These are phyloP conservation scores for Regulus satrapa DNA, from an alignment of 2,113 vertebrate species.

Conservation along the genomic window DNA sequence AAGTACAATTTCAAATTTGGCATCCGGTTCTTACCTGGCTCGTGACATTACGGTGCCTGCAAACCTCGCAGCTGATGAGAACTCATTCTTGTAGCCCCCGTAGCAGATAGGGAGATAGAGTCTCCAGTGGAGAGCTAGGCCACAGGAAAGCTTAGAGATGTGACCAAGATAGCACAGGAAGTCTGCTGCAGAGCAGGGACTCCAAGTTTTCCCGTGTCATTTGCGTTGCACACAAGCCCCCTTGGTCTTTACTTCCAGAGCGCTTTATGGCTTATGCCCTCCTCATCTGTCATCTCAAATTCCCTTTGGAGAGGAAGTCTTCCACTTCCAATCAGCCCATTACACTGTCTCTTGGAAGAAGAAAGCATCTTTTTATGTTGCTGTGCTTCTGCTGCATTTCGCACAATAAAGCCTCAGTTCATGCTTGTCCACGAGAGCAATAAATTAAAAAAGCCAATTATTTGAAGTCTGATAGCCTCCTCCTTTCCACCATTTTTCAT, in stretches of 20 bases:
- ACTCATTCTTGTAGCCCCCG: neutral
- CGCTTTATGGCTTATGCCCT: neutral
- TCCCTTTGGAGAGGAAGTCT: slow-evolving; percentile 14
- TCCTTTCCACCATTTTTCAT: neutral
- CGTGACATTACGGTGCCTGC: neutral
- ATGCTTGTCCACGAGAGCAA: neutral
- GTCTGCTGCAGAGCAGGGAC: neutral
- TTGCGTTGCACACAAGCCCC: neutral
- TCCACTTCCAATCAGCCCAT: neutral
- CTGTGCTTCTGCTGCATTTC: neutral
- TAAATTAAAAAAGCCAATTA: slow-evolving; percentile 54
- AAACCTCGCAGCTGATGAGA: neutral
- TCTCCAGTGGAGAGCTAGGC: neutral
- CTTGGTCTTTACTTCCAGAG: slow-evolving; percentile 1
- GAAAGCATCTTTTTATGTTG: slow-evolving; percentile 40
- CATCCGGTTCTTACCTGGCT: accelerated
- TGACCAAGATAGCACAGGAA: neutral
- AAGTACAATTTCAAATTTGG: neutral
- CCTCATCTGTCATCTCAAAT: slow-evolving; percentile 21
- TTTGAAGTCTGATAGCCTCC: slow-evolving; percentile 8
- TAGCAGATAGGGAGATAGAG: neutral
- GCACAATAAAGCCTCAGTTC: slow-evolving; percentile 25
- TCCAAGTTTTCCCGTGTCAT: neutral
- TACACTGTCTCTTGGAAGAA: slow-evolving; percentile 24
- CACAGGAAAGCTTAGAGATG: neutral